Conservation (phyloP, 2,797 vertebrate species). For the Sebastes melanostomus region DNA sequence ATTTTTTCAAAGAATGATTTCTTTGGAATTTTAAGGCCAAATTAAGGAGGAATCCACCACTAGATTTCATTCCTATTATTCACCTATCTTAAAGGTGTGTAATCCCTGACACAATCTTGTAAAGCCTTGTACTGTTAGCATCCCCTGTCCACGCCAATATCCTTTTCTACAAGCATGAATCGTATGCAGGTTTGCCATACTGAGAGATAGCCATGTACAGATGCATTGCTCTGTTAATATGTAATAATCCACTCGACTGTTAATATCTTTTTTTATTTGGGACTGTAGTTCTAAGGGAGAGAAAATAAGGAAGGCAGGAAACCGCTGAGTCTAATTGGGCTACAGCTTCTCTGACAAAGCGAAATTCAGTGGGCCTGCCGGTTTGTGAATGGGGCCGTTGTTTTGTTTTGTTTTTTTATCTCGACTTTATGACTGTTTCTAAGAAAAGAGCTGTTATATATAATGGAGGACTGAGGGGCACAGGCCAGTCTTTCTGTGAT, state of each 20-base stretch:
- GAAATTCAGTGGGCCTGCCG: conserved; percentile 10
- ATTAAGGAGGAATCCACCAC: not conserved
- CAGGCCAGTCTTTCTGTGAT: conserved; percentile 29
- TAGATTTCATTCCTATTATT: not conserved
- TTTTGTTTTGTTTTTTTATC: conserved; percentile 15
- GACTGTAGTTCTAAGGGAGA: conserved; percentile 18
- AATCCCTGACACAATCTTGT: not conserved
- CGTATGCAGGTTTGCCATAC: conserved; percentile 24
- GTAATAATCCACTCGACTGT: conserved; percentile 51
- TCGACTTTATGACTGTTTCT: conserved; percentile 79
- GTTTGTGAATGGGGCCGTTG: conserved; percentile 20
- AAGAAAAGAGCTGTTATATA: conserved; percentile 65
- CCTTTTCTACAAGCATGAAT: conserved; percentile 6
- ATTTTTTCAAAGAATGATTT: not conserved
- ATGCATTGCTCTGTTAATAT: conserved; percentile 39
- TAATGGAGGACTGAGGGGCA: conserved; percentile 18
- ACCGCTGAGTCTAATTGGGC: conserved; percentile 1
- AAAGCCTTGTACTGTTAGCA: not conserved
- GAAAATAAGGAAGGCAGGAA: conserved; percentile 5
- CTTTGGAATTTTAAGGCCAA: not conserved
- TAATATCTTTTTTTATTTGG: conserved; percentile 36
- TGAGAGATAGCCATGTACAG: conserved; percentile 46
- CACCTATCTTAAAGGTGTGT: not conserved
- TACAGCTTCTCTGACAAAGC: conserved; percentile 29
- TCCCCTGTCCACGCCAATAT: not conserved